Evolutionary conservation across 1,140 invertebrate genomes (phyloP).

Genomic region (Pomacea maculata): DNA sequence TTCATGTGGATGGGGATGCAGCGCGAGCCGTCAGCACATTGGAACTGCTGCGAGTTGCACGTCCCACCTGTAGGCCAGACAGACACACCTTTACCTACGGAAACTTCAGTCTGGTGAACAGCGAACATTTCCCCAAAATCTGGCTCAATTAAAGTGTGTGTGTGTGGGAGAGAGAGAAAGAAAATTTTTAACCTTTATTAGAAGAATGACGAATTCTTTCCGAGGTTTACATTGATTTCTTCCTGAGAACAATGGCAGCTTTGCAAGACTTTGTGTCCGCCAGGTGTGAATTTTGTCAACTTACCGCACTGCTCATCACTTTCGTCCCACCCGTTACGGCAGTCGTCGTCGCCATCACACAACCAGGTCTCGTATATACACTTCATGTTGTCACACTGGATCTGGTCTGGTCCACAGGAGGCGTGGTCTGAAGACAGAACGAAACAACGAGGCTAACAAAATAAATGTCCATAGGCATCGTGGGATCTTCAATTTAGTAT

Average conservation of each 20-base stretch:
- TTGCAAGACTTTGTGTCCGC: too few species aligned
- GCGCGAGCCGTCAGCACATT: constrained; percentile 5
- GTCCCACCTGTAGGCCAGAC: neutral
- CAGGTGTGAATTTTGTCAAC: neutral
- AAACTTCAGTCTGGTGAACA: neutral
- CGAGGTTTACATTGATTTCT: too few species aligned
- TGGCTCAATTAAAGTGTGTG: too few species aligned
- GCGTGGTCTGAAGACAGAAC: too few species aligned
- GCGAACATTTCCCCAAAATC: too few species aligned
- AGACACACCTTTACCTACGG: neutral
- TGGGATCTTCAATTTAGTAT: neutral
- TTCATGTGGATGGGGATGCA: constrained; percentile 4
- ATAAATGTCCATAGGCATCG: too few species aligned
- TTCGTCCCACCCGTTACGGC: neutral
- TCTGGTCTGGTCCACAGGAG: neutral
- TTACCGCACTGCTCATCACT: neutral
- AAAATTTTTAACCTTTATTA: too few species aligned
- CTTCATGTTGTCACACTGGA: constrained; percentile 4
- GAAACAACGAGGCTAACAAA: too few species aligned
- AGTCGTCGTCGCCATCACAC: constrained; percentile 2
- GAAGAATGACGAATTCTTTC: too few species aligned
- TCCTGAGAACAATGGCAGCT: too few species aligned
- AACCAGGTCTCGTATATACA: neutral
- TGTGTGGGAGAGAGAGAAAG: too few species aligned
- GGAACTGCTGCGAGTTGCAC: constrained; percentile 5